Evolutionary conservation across 2,797 vertebrate genomes (phyloP).

Genomic region (Pelobates cultripes): DNA sequence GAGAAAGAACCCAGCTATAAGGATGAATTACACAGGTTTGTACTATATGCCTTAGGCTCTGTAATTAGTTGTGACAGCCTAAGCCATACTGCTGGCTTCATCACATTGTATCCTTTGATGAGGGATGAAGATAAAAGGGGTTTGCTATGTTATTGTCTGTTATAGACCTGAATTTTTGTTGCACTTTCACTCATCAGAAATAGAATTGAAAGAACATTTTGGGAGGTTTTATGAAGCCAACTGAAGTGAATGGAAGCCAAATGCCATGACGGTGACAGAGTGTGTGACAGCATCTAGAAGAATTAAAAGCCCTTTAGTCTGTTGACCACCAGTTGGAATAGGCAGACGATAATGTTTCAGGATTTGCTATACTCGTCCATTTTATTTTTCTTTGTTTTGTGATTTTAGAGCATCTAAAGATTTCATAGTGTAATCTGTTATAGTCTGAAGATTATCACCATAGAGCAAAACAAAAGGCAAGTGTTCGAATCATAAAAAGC

Average conservation of each 20-base stretch:
- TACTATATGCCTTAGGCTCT: constrained; percentile 32
- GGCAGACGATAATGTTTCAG: too few relatives aligned
- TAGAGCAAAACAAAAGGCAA: too few relatives aligned
- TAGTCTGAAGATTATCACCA: too few relatives aligned
- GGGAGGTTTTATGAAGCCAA: neutral
- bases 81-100: constrained; percentile 42
- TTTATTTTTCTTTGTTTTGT: too few relatives aligned
- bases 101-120: constrained; percentile 50
- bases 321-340: too few relatives aligned
- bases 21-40: constrained; percentile 31
- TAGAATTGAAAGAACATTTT: constrained; percentile 3
- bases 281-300: too few relatives aligned
- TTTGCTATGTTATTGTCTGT: constrained; percentile 25
- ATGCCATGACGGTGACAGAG: too few relatives aligned
- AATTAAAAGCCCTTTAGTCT: too few relatives aligned
- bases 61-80: constrained; percentile 54
- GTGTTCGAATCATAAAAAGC: too few relatives aligned
- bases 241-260: neutral
- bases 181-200: constrained; percentile 11
- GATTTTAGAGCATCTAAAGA: too few relatives aligned
- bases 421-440: too few relatives aligned
- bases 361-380: too few relatives aligned
- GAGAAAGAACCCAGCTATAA: constrained; percentile 16
- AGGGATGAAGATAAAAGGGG: constrained; percentile 45
- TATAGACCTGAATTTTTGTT: constrained; percentile 20